Evolutionary conservation across 2,797 vertebrate species (phyloP).

Genomic region (Thripadectes ignobilis): DNA sequence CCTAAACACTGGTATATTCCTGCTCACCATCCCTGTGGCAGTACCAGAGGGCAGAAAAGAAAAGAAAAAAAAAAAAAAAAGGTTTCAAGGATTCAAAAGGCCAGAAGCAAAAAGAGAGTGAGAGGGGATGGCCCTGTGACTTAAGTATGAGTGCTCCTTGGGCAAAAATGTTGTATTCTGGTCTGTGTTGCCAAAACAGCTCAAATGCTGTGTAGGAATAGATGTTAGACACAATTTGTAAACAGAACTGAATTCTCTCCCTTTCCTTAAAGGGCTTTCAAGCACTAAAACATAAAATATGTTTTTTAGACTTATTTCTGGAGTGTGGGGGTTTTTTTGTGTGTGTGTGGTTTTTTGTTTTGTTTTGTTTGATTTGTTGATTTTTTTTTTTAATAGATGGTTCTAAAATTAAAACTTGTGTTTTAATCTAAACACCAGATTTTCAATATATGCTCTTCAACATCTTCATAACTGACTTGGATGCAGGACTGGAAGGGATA

Average conservation of each 20-base stretch:
- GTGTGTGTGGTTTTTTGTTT: too few relatives aligned
- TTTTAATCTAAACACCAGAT: background rate
- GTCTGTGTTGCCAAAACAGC: background rate
- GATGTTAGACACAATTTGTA: background rate
- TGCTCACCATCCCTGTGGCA: background rate
- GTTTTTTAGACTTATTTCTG: background rate
- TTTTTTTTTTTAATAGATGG: background rate
- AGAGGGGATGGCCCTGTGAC: background rate
- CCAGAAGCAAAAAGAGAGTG: background rate
- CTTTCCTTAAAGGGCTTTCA: background rate
- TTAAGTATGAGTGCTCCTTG: background rate
- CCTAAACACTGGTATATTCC: background rate
- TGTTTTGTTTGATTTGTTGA: too few relatives aligned
- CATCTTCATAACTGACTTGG: background rate
- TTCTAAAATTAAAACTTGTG: background rate
- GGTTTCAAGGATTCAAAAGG: background rate
- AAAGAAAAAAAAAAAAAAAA: background rate
- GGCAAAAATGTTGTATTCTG: background rate
- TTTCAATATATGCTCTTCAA: background rate
- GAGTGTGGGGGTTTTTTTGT: too few relatives aligned
- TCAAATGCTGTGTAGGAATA: background rate
- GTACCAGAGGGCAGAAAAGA: background rate
- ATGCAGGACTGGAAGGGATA: background rate
- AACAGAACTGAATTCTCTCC: background rate
- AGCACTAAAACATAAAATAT: background rate